Evolutionary conservation across 2,888 invertebrate genomes (phyloP).

Genomic region (Mesoligia furuncula): DNA sequence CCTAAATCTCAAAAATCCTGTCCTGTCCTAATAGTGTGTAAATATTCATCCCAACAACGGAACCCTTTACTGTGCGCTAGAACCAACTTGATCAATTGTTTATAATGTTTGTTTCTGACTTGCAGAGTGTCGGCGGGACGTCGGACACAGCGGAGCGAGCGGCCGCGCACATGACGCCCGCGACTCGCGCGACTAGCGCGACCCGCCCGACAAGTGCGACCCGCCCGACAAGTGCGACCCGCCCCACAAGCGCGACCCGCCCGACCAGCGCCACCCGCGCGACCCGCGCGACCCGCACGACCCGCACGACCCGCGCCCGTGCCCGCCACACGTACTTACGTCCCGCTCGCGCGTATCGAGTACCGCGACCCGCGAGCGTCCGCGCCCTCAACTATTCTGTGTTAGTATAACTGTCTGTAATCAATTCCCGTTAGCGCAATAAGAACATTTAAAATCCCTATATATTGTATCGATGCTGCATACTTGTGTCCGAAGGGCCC

Average conservation of each 20-base stretch:
- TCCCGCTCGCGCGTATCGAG: constrained; percentile 6
- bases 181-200: neutral
- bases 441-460: constrained; percentile 49
- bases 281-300: neutral
- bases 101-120: constrained; percentile 6
- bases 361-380: constrained; percentile 12
- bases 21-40: no score
- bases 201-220: neutral
- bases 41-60: neutral
- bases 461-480: constrained; percentile 44
- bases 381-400: constrained; percentile 45
- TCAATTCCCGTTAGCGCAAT: constrained; percentile 62
- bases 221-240: constrained; percentile 2
- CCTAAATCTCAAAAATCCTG: no score
- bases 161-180: constrained; percentile 13
- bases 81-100: neutral
- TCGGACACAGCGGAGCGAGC: constrained; percentile 11
- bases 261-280: neutral
- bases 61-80: neutral
- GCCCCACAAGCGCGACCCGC: constrained; percentile 20
- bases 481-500: constrained; percentile 34
- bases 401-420: constrained; percentile 62
- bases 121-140: constrained; percentile 38
- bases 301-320: constrained; percentile 13
- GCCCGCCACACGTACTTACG: constrained; percentile 20